These are phyloP conservation scores for Halichoeres trimaculatus DNA, from an alignment of 2,113 vertebrate genomes.

Conservation along the genomic window DNA sequence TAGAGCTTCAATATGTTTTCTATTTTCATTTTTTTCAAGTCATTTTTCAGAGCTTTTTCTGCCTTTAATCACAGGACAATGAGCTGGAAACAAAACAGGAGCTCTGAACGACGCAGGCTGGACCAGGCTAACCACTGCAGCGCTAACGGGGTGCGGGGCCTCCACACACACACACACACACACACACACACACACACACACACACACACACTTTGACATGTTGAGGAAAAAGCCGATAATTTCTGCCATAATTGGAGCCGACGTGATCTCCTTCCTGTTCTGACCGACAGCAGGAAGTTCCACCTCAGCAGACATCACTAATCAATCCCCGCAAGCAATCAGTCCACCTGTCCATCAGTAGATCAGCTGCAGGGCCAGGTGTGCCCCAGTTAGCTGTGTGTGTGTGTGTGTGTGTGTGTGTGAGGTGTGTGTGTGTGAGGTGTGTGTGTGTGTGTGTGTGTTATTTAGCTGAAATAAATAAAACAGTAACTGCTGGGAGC, in stretches of 20 bases:
- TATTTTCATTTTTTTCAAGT: no score
- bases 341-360: slow-evolving; percentile 63
- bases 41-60: no score
- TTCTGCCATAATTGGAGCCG: slow-evolving; percentile 25
- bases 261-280: slow-evolving; percentile 40
- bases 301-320: slow-evolving; percentile 52
- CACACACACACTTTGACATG: neutral
- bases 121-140: no score
- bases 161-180: no score
- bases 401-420: slow-evolving; percentile 18
- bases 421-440: slow-evolving; percentile 7
- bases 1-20: no score
- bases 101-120: no score
- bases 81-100: no score
- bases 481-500: slow-evolving; percentile 35
- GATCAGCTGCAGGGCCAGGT: slow-evolving; percentile 4
- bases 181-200: no score
- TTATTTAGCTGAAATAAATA: slow-evolving; percentile 38
- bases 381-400: slow-evolving; percentile 29
- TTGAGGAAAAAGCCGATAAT: neutral
- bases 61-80: no score
- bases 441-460: slow-evolving; percentile 23
- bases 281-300: slow-evolving; percentile 54
- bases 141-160: no score
- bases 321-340: slow-evolving; percentile 64